Evolutionary conservation across 2,113 vertebrate genomes (phyloP).

Genomic region (Lutjanus erythropterus): DNA sequence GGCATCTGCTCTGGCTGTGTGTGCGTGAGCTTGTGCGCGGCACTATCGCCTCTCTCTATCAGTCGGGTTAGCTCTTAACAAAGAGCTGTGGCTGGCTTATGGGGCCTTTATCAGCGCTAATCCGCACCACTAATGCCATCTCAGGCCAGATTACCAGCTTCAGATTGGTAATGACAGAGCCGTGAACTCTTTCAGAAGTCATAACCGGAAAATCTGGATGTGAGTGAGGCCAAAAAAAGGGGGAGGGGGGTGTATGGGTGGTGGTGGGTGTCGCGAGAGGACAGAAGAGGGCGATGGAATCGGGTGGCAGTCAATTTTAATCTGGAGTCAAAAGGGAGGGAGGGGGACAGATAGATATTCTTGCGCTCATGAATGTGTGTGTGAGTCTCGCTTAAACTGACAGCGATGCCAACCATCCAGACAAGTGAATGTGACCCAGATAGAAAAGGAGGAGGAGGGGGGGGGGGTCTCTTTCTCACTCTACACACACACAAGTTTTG

Average conservation of each 20-base stretch:
- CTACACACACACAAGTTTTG: conserved; percentile 5
- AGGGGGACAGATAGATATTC: conserved; percentile 44
- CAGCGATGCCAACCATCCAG: conserved; percentile 63
- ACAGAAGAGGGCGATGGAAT: conserved; percentile 56
- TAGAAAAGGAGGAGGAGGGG: conserved; percentile 38
- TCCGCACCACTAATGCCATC: conserved; percentile 84
- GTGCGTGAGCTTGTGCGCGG: conserved; percentile 41
- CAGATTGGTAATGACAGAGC: conserved; percentile 85
- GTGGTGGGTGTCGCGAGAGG: conserved; percentile 6
- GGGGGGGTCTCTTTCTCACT: conserved; percentile 5
- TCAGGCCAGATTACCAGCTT: conserved; percentile 85
- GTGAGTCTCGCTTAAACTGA: conserved; percentile 60
- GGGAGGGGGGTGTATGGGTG: background rate
- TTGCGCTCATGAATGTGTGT: conserved; percentile 40
- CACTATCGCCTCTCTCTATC: conserved; percentile 75
- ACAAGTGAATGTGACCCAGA: conserved; percentile 76
- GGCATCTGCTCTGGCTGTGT: conserved; percentile 68
- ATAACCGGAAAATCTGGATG: conserved; percentile 77
- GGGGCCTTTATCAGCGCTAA: conserved; percentile 85
- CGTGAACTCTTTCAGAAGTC: conserved; percentile 84
- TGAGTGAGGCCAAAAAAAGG: conserved; percentile 41
- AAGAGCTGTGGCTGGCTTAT: conserved; percentile 83
- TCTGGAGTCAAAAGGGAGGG: conserved; percentile 61
- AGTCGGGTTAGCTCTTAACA: conserved; percentile 80
- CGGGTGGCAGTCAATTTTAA: conserved; percentile 77